These are phyloP conservation scores for Phrixothrix hirtus DNA, from an alignment of 2,888 invertebrate species.

Conservation along the genomic window DNA sequence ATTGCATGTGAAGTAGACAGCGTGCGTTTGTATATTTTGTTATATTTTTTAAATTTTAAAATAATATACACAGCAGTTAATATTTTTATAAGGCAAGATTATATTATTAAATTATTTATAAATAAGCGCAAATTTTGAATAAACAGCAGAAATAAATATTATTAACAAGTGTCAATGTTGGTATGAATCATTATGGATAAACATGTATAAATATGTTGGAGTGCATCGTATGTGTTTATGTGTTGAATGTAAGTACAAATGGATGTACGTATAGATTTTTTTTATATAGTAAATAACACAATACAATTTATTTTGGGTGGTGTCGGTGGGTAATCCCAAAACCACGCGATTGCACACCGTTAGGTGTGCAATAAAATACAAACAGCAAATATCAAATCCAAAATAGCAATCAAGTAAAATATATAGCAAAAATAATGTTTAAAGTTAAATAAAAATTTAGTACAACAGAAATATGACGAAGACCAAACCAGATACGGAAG, in stretches of 20 bases:
- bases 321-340: constrained; percentile 52
- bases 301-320: constrained; percentile 33
- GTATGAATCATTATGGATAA: too few relatives aligned
- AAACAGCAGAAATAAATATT: constrained; percentile 3
- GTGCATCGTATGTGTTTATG: not conserved
- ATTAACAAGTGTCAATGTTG: not conserved
- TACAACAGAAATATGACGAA: constrained; percentile 30
- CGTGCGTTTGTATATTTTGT: constrained; percentile 23
- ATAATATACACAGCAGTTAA: constrained; percentile 21
- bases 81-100: constrained; percentile 3
- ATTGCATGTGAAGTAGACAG: constrained; percentile 39
- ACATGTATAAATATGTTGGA: not conserved
- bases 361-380: constrained; percentile 38
- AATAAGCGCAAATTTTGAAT: constrained; percentile 8
- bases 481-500: constrained; percentile 49
- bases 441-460: constrained; percentile 25
- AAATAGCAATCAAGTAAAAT: constrained; percentile 30
- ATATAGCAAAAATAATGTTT: constrained; percentile 22
- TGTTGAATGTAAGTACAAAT: too few relatives aligned
- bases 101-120: constrained; percentile 6
- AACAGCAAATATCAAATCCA: constrained; percentile 34
- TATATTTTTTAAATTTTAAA: constrained; percentile 9
- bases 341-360: constrained; percentile 34
- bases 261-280: too few relatives aligned
- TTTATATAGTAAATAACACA: constrained; percentile 11